A percentile compares a stretch with the other conserved stretches of the same genome.
phyloP scores from a whole-genome alignment of 2,797 vertebrate genomes.

The Esox lucius region DNA sequence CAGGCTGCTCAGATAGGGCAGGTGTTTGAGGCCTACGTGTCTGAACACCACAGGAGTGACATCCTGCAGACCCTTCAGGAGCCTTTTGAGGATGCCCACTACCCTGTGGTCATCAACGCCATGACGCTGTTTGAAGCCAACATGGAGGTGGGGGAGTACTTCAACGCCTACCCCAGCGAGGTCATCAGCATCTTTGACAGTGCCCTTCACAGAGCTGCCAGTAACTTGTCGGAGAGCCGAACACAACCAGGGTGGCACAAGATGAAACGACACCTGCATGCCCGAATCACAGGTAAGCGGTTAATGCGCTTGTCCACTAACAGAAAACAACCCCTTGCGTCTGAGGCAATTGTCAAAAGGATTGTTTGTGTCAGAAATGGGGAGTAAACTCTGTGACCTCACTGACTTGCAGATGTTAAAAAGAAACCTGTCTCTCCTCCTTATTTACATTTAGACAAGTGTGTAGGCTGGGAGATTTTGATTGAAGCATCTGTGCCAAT shows the following conservation, averaged over 20 bases:
- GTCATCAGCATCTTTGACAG: conserved; percentile 85
- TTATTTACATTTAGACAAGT: no score
- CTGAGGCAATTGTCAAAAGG: no score
- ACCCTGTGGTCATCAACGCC: conserved; percentile 85
- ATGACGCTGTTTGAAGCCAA: conserved; percentile 93
- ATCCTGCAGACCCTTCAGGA: conserved; percentile 77
- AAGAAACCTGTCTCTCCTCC: no score
- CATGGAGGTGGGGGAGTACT: conserved; percentile 95
- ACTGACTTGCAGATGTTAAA: no score
- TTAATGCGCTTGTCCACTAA: no score
- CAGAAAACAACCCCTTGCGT: no score
- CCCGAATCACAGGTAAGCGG: conserved; percentile 85
- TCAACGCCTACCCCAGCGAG: conserved; percentile 83
- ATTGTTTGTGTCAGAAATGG: no score
- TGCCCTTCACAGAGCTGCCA: conserved; percentile 76
- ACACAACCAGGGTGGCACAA: conserved; percentile 35
- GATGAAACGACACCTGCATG: conserved; percentile 81
- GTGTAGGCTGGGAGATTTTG: no score
- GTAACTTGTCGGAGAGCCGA: conserved; percentile 29
- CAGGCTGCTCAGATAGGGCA: conserved; percentile 81
- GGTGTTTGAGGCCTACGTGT: conserved; percentile 85
- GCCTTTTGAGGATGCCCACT: conserved; percentile 76
- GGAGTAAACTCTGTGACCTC: no score
- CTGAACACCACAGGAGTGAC: conserved; percentile 82
- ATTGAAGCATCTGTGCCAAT: no score